Conservation (phyloP, 2,888 invertebrate species). For the Nesidiocoris tenuis region DNA sequence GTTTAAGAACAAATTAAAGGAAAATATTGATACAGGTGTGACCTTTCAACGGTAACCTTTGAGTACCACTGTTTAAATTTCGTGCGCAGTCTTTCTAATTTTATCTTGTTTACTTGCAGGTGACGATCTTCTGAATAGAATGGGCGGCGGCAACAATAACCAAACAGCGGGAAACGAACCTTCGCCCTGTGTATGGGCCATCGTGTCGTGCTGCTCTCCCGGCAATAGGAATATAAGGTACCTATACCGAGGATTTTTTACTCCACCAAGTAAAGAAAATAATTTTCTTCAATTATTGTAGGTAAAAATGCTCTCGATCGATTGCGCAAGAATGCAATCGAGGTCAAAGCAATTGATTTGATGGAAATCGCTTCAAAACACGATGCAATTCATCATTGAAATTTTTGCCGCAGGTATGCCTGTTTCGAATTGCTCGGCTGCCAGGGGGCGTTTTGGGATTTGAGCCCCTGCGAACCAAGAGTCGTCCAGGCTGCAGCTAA, state of each 20-base stretch:
- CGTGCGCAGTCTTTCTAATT: too few relatives aligned
- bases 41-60: too few relatives aligned
- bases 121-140: conserved; percentile 6
- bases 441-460: conserved; percentile 70
- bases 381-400: too few relatives aligned
- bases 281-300: too few relatives aligned
- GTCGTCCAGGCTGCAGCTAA: conserved; percentile 61
- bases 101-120: too few relatives aligned
- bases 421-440: conserved; percentile 75
- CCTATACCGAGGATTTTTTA: not conserved
- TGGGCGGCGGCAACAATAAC: conserved; percentile 3
- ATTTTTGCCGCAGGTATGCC: conserved; percentile 50
- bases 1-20: too few relatives aligned
- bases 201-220: conserved; percentile 69
- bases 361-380: not conserved
- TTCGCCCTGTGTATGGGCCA: conserved; percentile 71
- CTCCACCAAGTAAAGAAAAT: too few relatives aligned
- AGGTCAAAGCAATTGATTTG: too few relatives aligned
- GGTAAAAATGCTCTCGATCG: too few relatives aligned
- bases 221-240: conserved; percentile 56
- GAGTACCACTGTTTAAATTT: too few relatives aligned
- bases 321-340: too few relatives aligned
- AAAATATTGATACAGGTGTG: too few relatives aligned
- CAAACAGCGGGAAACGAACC: conserved; percentile 52
- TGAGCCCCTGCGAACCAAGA: conserved; percentile 67